A percentile compares a stretch with the other conserved stretches of the same genome.
Evolutionary conservation across 1,140 invertebrate species (phyloP).

Genomic region (Pentalonia nigronervosa): DNA sequence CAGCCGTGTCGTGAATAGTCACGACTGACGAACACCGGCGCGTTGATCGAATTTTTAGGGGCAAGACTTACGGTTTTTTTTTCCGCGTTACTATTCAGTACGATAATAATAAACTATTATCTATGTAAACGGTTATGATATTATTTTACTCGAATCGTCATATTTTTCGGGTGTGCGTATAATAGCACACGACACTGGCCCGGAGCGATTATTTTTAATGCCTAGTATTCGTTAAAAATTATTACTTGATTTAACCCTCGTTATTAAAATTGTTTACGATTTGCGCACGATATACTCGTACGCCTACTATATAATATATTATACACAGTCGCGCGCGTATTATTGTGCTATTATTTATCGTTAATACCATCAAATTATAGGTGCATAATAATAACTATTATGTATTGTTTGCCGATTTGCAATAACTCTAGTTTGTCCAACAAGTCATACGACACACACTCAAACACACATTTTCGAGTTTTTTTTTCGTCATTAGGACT

Average conservation of each 20-base stretch:
- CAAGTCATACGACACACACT: not conserved
- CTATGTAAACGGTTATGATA: not conserved
- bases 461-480: not conserved
- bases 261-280: not conserved
- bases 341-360: not conserved
- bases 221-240: not conserved
- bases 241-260: not conserved
- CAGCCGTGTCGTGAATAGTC: not conserved
- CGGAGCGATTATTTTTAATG: not conserved
- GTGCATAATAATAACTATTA: not conserved
- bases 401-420: not conserved
- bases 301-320: not conserved
- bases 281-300: not conserved
- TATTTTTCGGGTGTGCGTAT: not conserved
- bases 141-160: not conserved
- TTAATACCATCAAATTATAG: not conserved
- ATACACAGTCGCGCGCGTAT: not conserved
- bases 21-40: not conserved
- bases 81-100: not conserved
- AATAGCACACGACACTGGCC: not conserved
- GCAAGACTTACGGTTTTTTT: not conserved
- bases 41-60: not conserved
- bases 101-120: not conserved
- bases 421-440: not conserved
- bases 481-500: not conserved